These are phyloP conservation scores for Cyclopterus lumpus DNA, from an alignment of 2,797 vertebrate genomes.

Conservation along the genomic window DNA sequence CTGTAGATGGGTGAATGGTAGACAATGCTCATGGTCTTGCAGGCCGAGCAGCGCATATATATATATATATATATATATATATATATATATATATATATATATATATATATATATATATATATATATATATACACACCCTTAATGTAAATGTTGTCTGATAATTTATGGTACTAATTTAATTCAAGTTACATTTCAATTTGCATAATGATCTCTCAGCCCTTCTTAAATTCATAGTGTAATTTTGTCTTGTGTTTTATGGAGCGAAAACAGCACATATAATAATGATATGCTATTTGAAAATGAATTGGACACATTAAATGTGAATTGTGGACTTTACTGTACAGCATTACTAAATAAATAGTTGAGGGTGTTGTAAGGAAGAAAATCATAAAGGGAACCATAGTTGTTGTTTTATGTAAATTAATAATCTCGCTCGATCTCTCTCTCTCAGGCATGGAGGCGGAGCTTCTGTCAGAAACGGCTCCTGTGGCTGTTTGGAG, in stretches of 20 bases:
- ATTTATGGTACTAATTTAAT: neutral
- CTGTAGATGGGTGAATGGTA: neutral
- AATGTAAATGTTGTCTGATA: neutral
- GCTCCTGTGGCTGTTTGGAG: slow-evolving; percentile 77
- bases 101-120: no score
- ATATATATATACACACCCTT: no score
- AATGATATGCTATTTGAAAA: neutral
- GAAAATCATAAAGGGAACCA: neutral
- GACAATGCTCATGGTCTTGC: neutral
- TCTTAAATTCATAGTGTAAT: neutral
- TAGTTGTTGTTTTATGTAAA: slow-evolving; percentile 23
- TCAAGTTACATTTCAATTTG: neutral
- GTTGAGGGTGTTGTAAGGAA: neutral
- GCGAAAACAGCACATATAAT: neutral
- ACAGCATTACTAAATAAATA: slow-evolving; percentile 16
- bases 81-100: no score
- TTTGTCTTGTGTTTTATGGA: neutral
- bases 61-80: no score
- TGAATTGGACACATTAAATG: slow-evolving; percentile 2
- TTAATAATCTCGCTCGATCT: slow-evolving; percentile 35
- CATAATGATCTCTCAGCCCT: neutral
- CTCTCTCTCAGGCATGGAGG: slow-evolving; percentile 71
- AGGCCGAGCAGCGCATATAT: neutral
- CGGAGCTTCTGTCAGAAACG: slow-evolving; percentile 78
- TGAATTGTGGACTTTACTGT: neutral